Conservation (phyloP, 2,113 vertebrate species). For the Etheostoma cragini region DNA sequence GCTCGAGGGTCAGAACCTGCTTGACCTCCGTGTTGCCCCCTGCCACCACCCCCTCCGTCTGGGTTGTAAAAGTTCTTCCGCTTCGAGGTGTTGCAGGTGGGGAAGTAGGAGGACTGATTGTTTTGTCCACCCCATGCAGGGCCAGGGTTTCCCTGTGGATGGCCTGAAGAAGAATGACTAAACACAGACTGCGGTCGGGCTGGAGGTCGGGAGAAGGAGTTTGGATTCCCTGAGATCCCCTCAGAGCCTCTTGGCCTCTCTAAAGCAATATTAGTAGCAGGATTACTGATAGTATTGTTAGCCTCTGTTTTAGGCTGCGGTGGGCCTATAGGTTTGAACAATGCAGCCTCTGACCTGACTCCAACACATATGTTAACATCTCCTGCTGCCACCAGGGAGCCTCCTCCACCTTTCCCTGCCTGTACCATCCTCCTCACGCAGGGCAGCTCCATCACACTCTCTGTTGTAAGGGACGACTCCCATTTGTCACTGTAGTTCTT, state of each 20-base stretch:
- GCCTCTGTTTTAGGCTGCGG: conserved; percentile 46
- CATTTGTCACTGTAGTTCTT: conserved; percentile 91
- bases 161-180: conserved; percentile 45
- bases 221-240: conserved; percentile 14
- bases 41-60: conserved; percentile 70
- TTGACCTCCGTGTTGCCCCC: conserved; percentile 51
- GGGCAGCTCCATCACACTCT: conserved; percentile 86
- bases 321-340: conserved; percentile 43
- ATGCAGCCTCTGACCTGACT: conserved; percentile 47
- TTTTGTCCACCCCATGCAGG: conserved; percentile 51
- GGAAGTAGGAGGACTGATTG: conserved; percentile 67
- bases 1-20: conserved; percentile 41
- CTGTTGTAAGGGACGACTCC: conserved; percentile 89
- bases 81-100: conserved; percentile 76
- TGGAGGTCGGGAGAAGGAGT: conserved; percentile 27
- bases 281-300: conserved; percentile 17
- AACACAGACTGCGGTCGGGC: conserved; percentile 59
- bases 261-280: conserved; percentile 18
- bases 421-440: conserved; percentile 87
- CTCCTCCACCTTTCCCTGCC: conserved; percentile 61
- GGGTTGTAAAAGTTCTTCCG: conserved; percentile 76
- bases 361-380: conserved; percentile 74
- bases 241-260: conserved; percentile 49
- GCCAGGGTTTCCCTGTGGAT: conserved; percentile 47
- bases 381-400: conserved; percentile 74